Base-by-base conservation (phyloP, 2,113 vertebrate species). In the Dinomys branickii region DNA sequence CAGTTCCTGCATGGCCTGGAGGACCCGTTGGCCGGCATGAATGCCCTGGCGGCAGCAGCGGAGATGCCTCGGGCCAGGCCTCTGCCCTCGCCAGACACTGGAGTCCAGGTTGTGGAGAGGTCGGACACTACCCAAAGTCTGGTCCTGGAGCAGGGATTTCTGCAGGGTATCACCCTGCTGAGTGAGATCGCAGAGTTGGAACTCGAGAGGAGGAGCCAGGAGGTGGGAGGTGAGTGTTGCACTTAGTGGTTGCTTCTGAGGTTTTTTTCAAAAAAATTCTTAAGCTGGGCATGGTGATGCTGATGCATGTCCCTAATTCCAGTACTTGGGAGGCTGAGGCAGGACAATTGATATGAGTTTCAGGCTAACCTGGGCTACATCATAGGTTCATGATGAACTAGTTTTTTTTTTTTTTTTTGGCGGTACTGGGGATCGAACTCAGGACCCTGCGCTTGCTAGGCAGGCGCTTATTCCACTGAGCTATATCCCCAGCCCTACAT, bases 11-110 rank as follows among this genome's bases (percentile, higher is more conserved):
- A 97, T 7, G 88, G 98, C 50, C 97, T 98, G 91, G 90, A 98
- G 91, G 99, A 99, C 97, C 99, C 99, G 0, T 98, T 99, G 99
- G 99, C 99, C 0, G 99, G 99, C 77, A 99, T 99, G 99, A 99
- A 99, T 0, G 99, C 99, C 20, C 98, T 99, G 96, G 98, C 99
- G 17, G 98, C 99, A 0, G 99, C 99, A 5, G 99, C 99, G 0
- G 99, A 99, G 95, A 98, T 99, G 97, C 99, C 99, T 78, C 99
- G 99, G 96, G 99, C 99, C 58, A 98, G 98, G 82, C 98, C 99
- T 30, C 96, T 99, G 52, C 94, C 98, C 11, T 96, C 98, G 30
- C 30, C 96, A 1, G 77, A 93, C 8, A 8, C 97, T 0, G 91
- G 97, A 1, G 73, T 98, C 11, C 97, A 93, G 16, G 95, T 96